Conservation (phyloP, 2,797 vertebrate species). For the Melanotaenia nigrans region DNA sequence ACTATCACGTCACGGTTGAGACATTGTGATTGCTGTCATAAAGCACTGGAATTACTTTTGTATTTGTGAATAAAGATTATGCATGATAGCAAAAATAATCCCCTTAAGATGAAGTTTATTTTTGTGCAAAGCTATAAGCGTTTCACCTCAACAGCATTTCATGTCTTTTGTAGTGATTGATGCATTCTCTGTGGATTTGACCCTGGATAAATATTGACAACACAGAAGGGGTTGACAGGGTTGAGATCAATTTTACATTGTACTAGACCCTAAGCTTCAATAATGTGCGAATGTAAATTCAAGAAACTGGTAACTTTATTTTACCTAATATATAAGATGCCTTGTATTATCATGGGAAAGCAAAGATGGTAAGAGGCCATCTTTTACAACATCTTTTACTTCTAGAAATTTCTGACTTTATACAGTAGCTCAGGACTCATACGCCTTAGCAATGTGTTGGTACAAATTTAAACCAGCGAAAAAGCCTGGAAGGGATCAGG, state of each 20-base stretch:
- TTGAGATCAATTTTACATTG: constrained; percentile 57
- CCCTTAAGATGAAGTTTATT: constrained; percentile 33
- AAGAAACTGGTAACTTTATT: constrained; percentile 26
- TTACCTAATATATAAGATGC: background rate
- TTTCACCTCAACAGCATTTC: constrained; percentile 37
- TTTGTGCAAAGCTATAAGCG: constrained; percentile 41
- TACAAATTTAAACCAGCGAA: constrained; percentile 64
- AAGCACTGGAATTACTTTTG: constrained; percentile 45
- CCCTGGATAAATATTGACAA: constrained; percentile 56
- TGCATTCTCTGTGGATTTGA: constrained; percentile 46
- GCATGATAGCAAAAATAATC: constrained; percentile 31
- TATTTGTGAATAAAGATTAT: constrained; percentile 54
- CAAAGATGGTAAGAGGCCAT: background rate
- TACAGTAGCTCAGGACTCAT: constrained; percentile 36
- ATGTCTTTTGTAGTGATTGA: constrained; percentile 42
- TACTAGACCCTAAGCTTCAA: constrained; percentile 18
- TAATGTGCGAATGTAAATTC: constrained; percentile 27
- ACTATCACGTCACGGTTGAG: constrained; percentile 23
- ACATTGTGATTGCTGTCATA: constrained; percentile 32
- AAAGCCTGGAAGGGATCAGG: constrained; percentile 27
- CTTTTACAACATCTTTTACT: constrained; percentile 18
- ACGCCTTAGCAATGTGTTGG: constrained; percentile 29
- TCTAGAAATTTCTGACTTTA: constrained; percentile 49
- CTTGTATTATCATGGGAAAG: constrained; percentile 9
- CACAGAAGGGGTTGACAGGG: constrained; percentile 36